Base-by-base conservation (phyloP, 2,797 vertebrate genomes). In the Podargus strigoides region DNA sequence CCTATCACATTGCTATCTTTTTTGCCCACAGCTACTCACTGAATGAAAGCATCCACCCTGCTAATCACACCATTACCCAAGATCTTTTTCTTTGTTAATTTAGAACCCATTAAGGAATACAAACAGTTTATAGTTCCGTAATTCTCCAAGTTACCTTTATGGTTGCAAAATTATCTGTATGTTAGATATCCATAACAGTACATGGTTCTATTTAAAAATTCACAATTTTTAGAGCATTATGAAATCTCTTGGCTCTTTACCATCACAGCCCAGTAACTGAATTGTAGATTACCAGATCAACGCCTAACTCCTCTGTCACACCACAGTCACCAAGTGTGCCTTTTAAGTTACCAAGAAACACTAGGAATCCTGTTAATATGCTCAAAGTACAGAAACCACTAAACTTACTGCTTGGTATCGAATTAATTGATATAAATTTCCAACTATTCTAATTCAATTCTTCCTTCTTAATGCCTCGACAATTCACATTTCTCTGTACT, bases 261-360 rank as follows among this genome's bases (percentile, higher is more conserved):
- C 36, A 73, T 49, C 32, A 50, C 9, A 67, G 21, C 19, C 11
- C 17, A 79, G 8, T 49, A 78, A 73, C 1, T 12, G 28, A 91
- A 87, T 88, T 78, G 78, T 59, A 66, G 19, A 53, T 62, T 41
- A 75, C n/a, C 58, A 79, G n/a, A 88, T 53, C 63, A 78, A 88
- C 21, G 44, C 12, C 3, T 28, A 84, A 66, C 23, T 62, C n/a
- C 20, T 77, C 49, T 58, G 19, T 37, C 37, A 42, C 23, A 78
- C 32, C 81, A 47, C 12, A 47, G n/a, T 32, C 41, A 68, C 13
- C 0, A 0, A 67, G 7, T 3, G 3, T 32, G 53, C 24, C 52
- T 50, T 86, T 76, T 37, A 70, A 74, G 27, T 66, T 73, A 89
- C 24, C 58, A 87, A 56, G 77, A 92, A 86, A 73, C 19, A 60